Evolutionary conservation across 2,797 vertebrate genomes (phyloP).

Genomic region (Pyrocephalus nanus): DNA sequence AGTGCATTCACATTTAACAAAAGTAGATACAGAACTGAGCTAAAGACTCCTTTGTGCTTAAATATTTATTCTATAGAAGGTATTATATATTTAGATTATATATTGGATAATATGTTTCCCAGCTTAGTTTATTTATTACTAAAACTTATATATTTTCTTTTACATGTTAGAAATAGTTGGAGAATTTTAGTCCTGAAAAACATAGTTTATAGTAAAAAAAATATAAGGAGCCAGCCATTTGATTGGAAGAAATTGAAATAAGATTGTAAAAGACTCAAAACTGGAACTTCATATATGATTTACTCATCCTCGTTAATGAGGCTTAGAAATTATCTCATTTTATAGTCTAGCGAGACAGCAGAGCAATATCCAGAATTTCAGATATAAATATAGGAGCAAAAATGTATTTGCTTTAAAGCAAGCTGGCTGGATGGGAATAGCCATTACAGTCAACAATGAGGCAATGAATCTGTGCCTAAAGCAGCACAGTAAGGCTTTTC

Average conservation of each 20-base stretch:
- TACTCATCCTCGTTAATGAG: background rate
- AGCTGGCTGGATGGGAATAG: constrained; percentile 68
- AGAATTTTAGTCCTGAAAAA: background rate
- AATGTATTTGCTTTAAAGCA: constrained; percentile 60
- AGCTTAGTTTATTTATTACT: background rate
- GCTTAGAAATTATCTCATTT: constrained; percentile 38
- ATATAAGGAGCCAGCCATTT: background rate
- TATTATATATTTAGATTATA: background rate
- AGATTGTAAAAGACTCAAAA: background rate
- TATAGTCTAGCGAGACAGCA: constrained; percentile 41
- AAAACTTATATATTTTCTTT: background rate
- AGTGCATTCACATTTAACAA: background rate
- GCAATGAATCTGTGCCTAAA: constrained; percentile 79
- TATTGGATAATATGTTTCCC: background rate
- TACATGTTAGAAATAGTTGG: background rate
- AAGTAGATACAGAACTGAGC: background rate
- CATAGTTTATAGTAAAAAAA: background rate
- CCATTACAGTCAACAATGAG: constrained; percentile 64
- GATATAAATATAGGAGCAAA: constrained; percentile 39
- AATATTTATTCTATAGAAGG: background rate
- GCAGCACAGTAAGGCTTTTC: constrained; percentile 75
- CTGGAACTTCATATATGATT: constrained; percentile 1
- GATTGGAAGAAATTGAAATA: background rate
- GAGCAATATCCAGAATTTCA: constrained; percentile 59
- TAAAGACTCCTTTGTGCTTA: background rate